A percentile compares a stretch with the other conserved stretches of the same genome.
These are phyloP conservation scores for Bujurquina vittata DNA, from an alignment of 2,113 vertebrate species.

Conservation along the genomic window DNA sequence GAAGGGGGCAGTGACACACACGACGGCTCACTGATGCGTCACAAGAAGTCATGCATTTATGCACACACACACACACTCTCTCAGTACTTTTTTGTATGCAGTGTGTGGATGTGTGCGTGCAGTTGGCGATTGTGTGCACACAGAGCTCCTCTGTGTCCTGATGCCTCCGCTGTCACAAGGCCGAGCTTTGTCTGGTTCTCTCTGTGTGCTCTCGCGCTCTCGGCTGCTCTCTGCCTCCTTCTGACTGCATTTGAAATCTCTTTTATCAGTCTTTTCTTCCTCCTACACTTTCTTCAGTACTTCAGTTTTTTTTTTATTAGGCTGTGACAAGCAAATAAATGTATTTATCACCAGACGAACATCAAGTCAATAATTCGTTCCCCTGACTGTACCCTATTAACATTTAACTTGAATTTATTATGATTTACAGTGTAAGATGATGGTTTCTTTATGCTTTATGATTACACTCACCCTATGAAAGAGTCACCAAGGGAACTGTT, in stretches of 20 bases:
- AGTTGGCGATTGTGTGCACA: slow-evolving; percentile 11
- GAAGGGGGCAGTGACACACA: not conserved
- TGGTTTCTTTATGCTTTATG: not conserved
- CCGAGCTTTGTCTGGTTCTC: slow-evolving; percentile 61
- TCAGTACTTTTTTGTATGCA: not conserved
- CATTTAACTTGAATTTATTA: not conserved
- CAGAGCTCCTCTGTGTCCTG: slow-evolving; percentile 67
- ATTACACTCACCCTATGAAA: not conserved
- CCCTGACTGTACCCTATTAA: not conserved
- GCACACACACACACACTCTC: not conserved
- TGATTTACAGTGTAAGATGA: not conserved
- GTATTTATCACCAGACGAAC: not conserved
- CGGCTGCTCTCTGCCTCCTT: not conserved
- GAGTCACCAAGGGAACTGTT: too few relatives aligned
- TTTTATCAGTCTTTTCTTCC: not conserved
- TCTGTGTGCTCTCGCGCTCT: not conserved
- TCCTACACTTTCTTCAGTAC: not conserved
- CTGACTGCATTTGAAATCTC: not conserved
- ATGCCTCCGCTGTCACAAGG: slow-evolving; percentile 65
- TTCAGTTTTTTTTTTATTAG: not conserved
- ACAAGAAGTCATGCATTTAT: slow-evolving; percentile 18
- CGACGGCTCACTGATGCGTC: slow-evolving; percentile 18
- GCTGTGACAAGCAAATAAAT: not conserved
- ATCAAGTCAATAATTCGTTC: not conserved
- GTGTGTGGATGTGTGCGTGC: not conserved